phyloP scores from a whole-genome alignment of 2,113 vertebrate species.

The Felis chaus region DNA sequence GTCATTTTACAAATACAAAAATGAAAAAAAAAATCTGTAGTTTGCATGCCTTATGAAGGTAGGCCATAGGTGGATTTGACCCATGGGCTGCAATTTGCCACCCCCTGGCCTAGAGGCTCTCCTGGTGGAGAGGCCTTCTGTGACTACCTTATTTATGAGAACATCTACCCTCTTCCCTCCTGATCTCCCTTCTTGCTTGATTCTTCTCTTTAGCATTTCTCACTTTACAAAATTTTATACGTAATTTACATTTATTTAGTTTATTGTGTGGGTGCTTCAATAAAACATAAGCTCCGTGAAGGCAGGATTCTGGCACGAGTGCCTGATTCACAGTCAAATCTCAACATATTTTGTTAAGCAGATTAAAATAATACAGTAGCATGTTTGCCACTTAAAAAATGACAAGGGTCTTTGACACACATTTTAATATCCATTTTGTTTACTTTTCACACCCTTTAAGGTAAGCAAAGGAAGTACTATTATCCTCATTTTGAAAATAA shows the following conservation, averaged over 20 bases:
- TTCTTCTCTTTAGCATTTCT: conserved; percentile 32
- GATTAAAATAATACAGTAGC: not conserved
- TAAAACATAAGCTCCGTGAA: not conserved
- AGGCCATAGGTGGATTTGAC: not conserved
- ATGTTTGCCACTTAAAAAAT: not conserved
- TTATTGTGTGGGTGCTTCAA: not conserved
- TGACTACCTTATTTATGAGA: not conserved
- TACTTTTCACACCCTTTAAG: not conserved
- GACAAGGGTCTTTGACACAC: not conserved
- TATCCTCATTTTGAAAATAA: conserved; percentile 1
- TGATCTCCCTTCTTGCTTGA: not conserved
- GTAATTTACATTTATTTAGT: not conserved
- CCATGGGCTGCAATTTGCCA: not conserved
- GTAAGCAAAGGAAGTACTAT: not conserved
- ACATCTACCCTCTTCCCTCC: not conserved
- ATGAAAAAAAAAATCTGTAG: not conserved
- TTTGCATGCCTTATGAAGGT: not conserved
- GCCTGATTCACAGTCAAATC: not conserved
- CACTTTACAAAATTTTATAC: not conserved
- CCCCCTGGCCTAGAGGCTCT: not conserved
- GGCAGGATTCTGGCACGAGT: not conserved
- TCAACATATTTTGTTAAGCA: not conserved
- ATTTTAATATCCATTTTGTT: conserved; percentile 12
- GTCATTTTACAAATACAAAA: not conserved
- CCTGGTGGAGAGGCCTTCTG: not conserved